Percentiles rank a stretch among this genome's conserved stretches.
Evolutionary conservation across 2,888 invertebrate species (phyloP).

Genomic region (Lasioglossum malachurum): DNA sequence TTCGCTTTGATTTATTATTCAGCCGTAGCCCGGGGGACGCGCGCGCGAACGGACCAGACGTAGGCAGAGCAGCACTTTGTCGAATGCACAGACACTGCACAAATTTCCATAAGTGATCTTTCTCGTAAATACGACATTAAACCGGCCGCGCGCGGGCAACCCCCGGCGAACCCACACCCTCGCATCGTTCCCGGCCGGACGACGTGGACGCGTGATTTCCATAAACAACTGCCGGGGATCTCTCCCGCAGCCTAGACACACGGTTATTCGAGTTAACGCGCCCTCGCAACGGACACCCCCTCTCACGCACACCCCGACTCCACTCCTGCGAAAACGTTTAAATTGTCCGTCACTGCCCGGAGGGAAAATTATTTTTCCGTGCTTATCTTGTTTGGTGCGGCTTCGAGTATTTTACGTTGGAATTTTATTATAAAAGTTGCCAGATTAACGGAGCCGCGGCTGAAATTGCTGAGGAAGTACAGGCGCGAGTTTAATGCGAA

Average conservation of each 20-base stretch:
- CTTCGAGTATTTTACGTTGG: neutral
- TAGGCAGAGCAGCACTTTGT: constrained; percentile 43
- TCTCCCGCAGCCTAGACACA: neutral
- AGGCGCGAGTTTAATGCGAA: no score
- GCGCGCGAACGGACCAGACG: constrained; percentile 18
- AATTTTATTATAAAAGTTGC: neutral
- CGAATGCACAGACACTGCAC: constrained; percentile 40
- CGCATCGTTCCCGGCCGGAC: neutral
- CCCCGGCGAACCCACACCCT: neutral
- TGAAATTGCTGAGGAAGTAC: neutral
- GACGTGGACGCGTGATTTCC: constrained; percentile 18
- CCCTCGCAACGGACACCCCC: neutral
- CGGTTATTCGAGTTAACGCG: constrained; percentile 1
- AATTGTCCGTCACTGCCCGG: neutral
- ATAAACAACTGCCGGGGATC: constrained; percentile 24
- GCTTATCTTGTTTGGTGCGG: neutral
- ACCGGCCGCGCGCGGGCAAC: neutral
- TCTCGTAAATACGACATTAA: constrained; percentile 36
- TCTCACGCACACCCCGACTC: neutral
- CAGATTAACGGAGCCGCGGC: neutral
- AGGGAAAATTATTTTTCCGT: neutral
- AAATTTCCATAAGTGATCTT: constrained; percentile 59
- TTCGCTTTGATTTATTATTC: constrained; percentile 60
- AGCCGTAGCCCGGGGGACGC: neutral
- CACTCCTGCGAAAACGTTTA: neutral